These are phyloP conservation scores for Menidia menidia DNA, from an alignment of 2,797 vertebrate genomes.

Conservation along the genomic window DNA sequence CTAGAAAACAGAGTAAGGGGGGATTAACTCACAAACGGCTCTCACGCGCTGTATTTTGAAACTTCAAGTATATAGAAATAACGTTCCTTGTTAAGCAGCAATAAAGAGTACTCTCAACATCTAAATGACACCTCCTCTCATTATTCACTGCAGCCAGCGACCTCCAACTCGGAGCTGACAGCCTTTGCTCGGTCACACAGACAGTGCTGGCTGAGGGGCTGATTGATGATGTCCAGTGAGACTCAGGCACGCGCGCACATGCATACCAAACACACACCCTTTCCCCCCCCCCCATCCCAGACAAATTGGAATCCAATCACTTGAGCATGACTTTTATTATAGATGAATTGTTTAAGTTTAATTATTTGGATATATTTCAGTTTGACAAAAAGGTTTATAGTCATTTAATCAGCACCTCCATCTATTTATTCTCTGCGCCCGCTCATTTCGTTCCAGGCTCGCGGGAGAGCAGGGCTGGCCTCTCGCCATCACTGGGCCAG, in stretches of 20 bases:
- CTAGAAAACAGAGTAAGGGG: constrained; percentile 19
- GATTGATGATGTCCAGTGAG: constrained; percentile 57
- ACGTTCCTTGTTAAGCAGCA: constrained; percentile 53
- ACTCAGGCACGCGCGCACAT: constrained; percentile 8
- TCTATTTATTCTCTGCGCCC: too few species aligned
- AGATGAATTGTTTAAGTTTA: neutral
- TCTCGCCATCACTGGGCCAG: too few species aligned
- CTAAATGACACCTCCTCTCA: constrained; percentile 56
- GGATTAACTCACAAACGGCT: constrained; percentile 52
- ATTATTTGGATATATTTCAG: too few species aligned
- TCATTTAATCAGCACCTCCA: neutral
- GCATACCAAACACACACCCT: neutral
- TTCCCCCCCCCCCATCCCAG: neutral
- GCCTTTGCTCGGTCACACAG: constrained; percentile 39
- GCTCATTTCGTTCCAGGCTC: too few species aligned
- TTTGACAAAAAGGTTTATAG: neutral
- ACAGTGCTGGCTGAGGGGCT: constrained; percentile 44
- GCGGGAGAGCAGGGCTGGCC: too few species aligned
- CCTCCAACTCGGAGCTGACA: constrained; percentile 64
- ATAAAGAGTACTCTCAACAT: constrained; percentile 62
- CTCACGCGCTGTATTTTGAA: constrained; percentile 41
- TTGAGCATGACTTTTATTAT: constrained; percentile 1
- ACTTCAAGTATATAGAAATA: constrained; percentile 21
- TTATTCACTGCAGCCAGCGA: constrained; percentile 57
- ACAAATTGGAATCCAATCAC: constrained; percentile 5